Conservation (phyloP, 2,888 invertebrate genomes). For the Gari tellinella region DNA sequence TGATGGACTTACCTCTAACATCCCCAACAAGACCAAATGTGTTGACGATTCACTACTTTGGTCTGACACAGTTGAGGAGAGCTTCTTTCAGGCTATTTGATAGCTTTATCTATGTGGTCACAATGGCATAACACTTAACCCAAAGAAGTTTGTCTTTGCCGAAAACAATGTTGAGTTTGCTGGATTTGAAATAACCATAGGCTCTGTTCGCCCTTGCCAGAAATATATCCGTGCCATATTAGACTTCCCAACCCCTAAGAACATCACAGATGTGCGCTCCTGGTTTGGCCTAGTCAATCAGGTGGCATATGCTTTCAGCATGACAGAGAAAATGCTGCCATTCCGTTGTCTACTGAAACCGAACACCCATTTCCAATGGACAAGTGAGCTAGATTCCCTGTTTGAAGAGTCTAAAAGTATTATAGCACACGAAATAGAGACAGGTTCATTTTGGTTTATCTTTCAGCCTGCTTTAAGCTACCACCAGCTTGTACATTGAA, state of each 20-base stretch:
- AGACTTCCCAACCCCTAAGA: too few relatives aligned
- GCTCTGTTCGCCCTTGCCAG: neutral
- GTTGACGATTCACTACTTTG: neutral
- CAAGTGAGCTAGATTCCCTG: conserved; percentile 20
- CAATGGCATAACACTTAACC: conserved; percentile 52
- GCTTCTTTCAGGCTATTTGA: neutral
- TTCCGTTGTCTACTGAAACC: conserved; percentile 42
- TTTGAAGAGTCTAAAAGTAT: conserved; percentile 38
- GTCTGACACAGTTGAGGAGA: neutral
- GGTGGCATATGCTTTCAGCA: conserved; percentile 61
- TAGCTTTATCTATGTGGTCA: conserved; percentile 15
- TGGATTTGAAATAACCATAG: conserved; percentile 39
- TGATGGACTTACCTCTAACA: neutral
- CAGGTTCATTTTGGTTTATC: too few relatives aligned
- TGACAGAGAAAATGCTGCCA: conserved; percentile 32
- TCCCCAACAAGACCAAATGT: neutral
- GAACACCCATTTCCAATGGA: conserved; percentile 43
- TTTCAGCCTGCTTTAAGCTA: too few relatives aligned
- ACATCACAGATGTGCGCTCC: too few relatives aligned
- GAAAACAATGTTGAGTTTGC: conserved; percentile 48
- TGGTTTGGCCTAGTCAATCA: conserved; percentile 68
- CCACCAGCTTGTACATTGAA: too few relatives aligned
- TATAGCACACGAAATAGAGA: conserved; percentile 58
- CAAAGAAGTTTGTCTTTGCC: conserved; percentile 26
- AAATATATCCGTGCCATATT: conserved; percentile 35